phyloP scores from a whole-genome alignment of 2,797 vertebrate species.

The Rhinichthys osculus region DNA sequence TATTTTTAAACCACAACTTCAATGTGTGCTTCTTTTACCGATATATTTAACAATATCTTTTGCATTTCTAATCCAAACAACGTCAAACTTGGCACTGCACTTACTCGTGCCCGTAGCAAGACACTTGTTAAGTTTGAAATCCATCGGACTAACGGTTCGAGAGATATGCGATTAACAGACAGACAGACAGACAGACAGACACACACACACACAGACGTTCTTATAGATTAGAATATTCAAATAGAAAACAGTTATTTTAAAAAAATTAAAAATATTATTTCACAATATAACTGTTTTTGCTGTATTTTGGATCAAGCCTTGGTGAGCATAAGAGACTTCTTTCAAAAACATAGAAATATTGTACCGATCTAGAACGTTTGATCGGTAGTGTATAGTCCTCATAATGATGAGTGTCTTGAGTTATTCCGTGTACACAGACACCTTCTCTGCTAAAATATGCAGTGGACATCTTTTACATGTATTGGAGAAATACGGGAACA shows the following conservation, averaged over 20 bases:
- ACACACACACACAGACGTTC: too few relatives aligned
- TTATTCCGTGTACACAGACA: constrained; percentile 62
- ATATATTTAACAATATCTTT: too few relatives aligned
- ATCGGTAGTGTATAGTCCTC: neutral
- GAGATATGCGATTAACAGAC: too few relatives aligned
- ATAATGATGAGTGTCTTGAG: neutral
- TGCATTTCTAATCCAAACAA: too few relatives aligned
- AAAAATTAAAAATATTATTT: too few relatives aligned
- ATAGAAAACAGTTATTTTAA: neutral
- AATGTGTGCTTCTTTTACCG: too few relatives aligned
- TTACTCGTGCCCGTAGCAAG: too few relatives aligned
- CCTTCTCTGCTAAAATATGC: constrained; percentile 57
- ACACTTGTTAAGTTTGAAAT: too few relatives aligned
- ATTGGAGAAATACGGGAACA: constrained; percentile 64
- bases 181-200: too few relatives aligned
- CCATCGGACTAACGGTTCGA: too few relatives aligned
- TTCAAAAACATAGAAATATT: neutral
- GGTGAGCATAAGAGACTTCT: neutral
- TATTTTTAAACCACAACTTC: too few relatives aligned
- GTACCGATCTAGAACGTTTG: neutral
- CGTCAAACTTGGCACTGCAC: too few relatives aligned
- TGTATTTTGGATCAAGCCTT: neutral
- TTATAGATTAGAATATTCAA: neutral
- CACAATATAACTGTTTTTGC: neutral
- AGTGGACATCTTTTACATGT: constrained; percentile 58